Conservation (phyloP, 2,888 invertebrate species). For the Camptogramma bilineatum region DNA sequence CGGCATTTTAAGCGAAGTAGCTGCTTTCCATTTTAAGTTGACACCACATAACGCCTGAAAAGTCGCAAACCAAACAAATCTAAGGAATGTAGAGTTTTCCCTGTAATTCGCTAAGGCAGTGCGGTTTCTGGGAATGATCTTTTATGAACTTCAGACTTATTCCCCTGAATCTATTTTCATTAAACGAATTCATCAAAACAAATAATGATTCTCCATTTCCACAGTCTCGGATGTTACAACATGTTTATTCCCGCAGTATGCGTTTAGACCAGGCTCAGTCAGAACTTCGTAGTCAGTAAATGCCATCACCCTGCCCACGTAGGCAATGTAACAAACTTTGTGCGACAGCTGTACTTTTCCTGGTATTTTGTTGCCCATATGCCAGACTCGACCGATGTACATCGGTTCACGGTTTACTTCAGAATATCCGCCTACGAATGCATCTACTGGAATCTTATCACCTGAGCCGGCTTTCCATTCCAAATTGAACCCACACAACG, state of each 20-base stretch:
- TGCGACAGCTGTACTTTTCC: slow-evolving; percentile 31
- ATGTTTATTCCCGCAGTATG: slow-evolving; percentile 2
- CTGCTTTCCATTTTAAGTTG: slow-evolving; percentile 22
- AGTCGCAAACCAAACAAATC: slow-evolving; percentile 7
- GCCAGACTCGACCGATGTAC: slow-evolving; percentile 20
- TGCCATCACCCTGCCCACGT: slow-evolving; percentile 7
- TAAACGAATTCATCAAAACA: background rate
- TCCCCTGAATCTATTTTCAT: background rate
- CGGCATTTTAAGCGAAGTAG: slow-evolving; percentile 2
- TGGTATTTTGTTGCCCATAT: slow-evolving; percentile 16
- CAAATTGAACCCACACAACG: slow-evolving; percentile 27
- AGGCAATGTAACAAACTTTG: slow-evolving; percentile 22
- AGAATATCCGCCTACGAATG: slow-evolving; percentile 28
- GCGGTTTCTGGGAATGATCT: background rate
- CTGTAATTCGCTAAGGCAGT: background rate
- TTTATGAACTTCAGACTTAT: background rate
- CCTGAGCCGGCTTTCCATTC: slow-evolving; percentile 15
- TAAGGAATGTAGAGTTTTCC: background rate
- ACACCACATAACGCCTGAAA: slow-evolving; percentile 31
- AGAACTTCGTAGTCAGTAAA: slow-evolving; percentile 26
- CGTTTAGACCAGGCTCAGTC: slow-evolving; percentile 18
- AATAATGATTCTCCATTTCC: background rate
- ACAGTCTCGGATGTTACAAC: background rate
- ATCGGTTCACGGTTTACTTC: slow-evolving; percentile 21
- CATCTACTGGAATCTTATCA: slow-evolving; percentile 14